Evolutionary conservation across 1,140 invertebrate genomes (phyloP), one percentile per base, ranked within the genome.

Genomic region (Pseudomyrmex pallidus): DNA sequence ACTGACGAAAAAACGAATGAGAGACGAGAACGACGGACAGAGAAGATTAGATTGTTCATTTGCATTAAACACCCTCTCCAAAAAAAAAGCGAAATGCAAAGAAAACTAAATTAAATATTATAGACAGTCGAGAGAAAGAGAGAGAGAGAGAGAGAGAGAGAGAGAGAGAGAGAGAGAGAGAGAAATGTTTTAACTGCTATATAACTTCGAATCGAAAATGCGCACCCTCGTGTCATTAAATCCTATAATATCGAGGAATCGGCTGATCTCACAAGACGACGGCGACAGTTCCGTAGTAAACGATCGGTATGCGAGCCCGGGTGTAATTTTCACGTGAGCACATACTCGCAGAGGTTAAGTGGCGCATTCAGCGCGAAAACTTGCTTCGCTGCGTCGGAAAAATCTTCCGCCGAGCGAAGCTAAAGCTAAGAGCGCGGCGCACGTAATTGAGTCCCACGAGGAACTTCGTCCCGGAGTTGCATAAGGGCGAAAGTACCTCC

Each of bases 381-480:
- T 44, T 72, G 76, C 66, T 54, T 48, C 64, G 64, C 54, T 70
- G 44, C 54, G 35, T 20, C 50, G 64, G 64, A 80, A 80, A 80
- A 80, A 72, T 80, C 76, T 59, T 72, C 22, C 76, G 44, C 54
- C 54, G 44, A 59, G 12, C 61, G 48, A 74, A 48, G 46, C 73
- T 22, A 17, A 12, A 20, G 35, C 54, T 70, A 57, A 72, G 46
- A 46, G 22, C 64, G 52, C 64, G 52, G 15, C 20, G 76, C 44
- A 46, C 66, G 76, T 80, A 80, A 80, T 80, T 80, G 76, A 80
- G 76, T 80, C 76, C 76, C 76, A 57, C 44, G 20, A 56, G 56
- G 7, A 70, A 46, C 54, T 59, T 66, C 44, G 35, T 35, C 2
- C 15, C 15, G 48, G 64, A 72, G 54, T 80, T 54, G 44, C 56